A percentile compares a stretch with the other conserved stretches of the same genome.
Evolutionary conservation across 2,888 invertebrate species (phyloP).

Genomic region (Eurois occulta): DNA sequence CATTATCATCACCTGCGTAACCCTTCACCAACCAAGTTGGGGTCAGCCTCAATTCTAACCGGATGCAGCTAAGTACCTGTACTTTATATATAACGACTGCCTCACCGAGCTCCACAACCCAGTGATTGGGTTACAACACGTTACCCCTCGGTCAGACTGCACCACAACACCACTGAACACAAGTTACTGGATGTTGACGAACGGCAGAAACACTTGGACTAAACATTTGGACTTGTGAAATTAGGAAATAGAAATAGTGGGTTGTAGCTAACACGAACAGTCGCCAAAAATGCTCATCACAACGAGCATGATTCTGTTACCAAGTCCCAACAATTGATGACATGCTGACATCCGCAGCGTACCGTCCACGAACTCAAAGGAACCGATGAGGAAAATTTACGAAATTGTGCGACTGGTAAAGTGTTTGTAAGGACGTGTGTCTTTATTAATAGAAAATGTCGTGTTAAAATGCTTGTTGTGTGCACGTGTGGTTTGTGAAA

Average conservation of each 20-base stretch:
- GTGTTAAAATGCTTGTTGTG: neutral
- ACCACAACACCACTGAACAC: neutral
- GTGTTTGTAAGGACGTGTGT: constrained; percentile 7
- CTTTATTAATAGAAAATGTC: constrained; percentile 10
- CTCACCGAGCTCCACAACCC: neutral
- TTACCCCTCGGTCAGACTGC: neutral
- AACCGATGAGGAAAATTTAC: constrained; percentile 35
- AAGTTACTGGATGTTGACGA: neutral
- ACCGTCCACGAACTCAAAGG: constrained; percentile 18
- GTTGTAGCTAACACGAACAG: neutral
- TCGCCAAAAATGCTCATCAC: neutral
- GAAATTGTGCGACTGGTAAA: constrained; percentile 42
- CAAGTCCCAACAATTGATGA: constrained; percentile 14
- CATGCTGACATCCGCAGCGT: constrained; percentile 23
- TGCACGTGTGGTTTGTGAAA: neutral
- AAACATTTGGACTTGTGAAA: neutral
- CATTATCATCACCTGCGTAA: neutral
- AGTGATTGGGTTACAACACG: neutral
- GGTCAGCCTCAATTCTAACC: neutral
- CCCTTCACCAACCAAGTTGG: neutral
- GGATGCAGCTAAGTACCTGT: neutral
- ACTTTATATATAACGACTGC: neutral
- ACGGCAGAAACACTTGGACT: neutral
- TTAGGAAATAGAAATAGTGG: neutral
- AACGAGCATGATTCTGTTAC: neutral